Percentiles rank a stretch among this genome's conserved stretches.
Evolutionary conservation across 2,888 invertebrate genomes (phyloP).

Genomic region (Ormyrus pomaceus): DNA sequence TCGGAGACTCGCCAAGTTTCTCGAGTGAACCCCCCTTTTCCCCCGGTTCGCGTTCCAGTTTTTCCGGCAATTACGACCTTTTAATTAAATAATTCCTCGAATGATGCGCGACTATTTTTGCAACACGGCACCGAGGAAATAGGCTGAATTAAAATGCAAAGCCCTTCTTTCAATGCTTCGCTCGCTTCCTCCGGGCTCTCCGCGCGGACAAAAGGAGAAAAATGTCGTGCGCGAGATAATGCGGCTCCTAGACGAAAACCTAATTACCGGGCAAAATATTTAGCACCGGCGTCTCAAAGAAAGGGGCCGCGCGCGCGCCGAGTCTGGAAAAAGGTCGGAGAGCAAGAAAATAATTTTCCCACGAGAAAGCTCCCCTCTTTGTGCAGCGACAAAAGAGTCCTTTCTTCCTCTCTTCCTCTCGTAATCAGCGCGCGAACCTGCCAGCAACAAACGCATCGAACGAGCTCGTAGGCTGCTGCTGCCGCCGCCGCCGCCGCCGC

Average conservation of each 20-base stretch:
- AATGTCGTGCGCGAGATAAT: not conserved
- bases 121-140: too few relatives aligned
- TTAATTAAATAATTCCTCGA: too few relatives aligned
- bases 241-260: not conserved
- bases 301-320: not conserved
- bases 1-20: too few relatives aligned
- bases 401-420: not conserved
- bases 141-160: too few relatives aligned
- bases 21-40: too few relatives aligned
- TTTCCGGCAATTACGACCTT: not conserved
- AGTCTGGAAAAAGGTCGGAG: not conserved
- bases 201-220: too few relatives aligned
- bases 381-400: constrained; percentile 1
- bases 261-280: not conserved
- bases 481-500: not conserved
- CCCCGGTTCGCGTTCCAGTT: not conserved
- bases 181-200: too few relatives aligned
- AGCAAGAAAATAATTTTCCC: constrained; percentile 2
- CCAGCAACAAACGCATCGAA: not conserved
- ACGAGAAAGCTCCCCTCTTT: not conserved
- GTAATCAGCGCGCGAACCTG: not conserved
- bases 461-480: not conserved
- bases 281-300: not conserved
- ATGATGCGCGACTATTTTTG: too few relatives aligned
- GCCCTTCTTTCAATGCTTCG: too few relatives aligned